Evolutionary conservation across 2,113 vertebrate species (phyloP), one percentile per base, ranked within the genome.

Genomic region (Antennarius striatus): DNA sequence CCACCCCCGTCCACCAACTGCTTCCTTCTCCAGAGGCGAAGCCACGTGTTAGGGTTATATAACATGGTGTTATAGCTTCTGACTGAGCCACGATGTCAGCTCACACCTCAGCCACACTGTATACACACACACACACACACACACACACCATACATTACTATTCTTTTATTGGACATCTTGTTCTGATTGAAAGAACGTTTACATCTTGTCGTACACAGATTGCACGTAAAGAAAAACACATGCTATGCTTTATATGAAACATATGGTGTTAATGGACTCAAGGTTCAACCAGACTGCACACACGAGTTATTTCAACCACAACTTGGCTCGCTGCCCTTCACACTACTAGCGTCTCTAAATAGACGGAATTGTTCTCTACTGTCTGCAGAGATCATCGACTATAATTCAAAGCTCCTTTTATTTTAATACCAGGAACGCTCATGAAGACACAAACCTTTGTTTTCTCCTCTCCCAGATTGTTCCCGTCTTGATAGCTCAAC

Each of bases 11-110:
- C 15, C 0, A 57, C 28, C 15, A 2, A 32, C 29, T 3, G 29
- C 49, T 46, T 45, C 39, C 14, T 30, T 47, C 51, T 60, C 52
- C 52, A 69, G 68, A 75, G 80, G 72, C 78, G 71, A 71, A 79
- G 67, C 82, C 86, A 85, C 81, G 82, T 80, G 66, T 22, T 43
- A 63, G 50, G 28, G 16, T 90, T 88, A 86, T 74, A 73, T 86
- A 89, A 91, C 67, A 51, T 8, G 62, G 76, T 81, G 75, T 85
- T 79, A 78, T 81, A 55, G 77, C 77, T 68, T 73, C 77, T 74
- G 78, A 69, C 28, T 53, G 66, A 54, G 75, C 80, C 75, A 71
- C 77, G 68, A 81, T 50, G 69, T 72, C 67, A 63, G 69, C 58
- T 57, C 74, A 68, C 64, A 73, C 75, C 68, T 74, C 55, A 10